A percentile compares a stretch with the other conserved stretches of the same genome.
phyloP scores from a whole-genome alignment of 2,888 invertebrate genomes.

The Drosophila nr. perissopoda region DNA sequence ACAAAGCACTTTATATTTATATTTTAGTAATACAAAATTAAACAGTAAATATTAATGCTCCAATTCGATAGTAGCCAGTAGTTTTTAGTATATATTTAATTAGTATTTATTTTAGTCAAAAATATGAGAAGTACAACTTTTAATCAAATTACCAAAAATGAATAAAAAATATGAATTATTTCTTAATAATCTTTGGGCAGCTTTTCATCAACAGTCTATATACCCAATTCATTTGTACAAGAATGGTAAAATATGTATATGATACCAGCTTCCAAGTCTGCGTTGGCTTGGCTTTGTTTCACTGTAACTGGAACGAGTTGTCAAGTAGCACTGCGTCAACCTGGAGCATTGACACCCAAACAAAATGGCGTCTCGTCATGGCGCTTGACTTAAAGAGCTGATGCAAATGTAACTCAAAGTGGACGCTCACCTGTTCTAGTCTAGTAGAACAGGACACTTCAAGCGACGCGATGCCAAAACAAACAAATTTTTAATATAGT shows the following conservation, averaged over 20 bases:
- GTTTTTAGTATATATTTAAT: too few relatives aligned
- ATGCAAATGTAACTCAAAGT: conserved; percentile 38
- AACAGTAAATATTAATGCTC: neutral
- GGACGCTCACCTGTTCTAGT: conserved; percentile 36
- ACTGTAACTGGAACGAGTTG: conserved; percentile 58
- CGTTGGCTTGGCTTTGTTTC: conserved; percentile 26
- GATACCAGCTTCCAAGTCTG: conserved; percentile 40
- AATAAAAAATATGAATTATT: neutral
- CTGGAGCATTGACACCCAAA: conserved; percentile 64
- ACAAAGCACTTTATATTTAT: neutral
- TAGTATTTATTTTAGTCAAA: neutral
- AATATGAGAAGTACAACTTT: neutral
- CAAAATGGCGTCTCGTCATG: conserved; percentile 68
- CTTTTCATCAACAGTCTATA: neutral
- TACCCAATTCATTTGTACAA: neutral
- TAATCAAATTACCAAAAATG: neutral
- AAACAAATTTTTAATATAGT: conserved; percentile 63
- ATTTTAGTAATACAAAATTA: too few relatives aligned
- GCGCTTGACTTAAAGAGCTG: conserved; percentile 54
- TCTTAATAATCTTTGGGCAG: neutral
- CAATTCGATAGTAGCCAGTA: neutral
- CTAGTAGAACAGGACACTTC: conserved; percentile 40
- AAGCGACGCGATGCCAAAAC: conserved; percentile 31
- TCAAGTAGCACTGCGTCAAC: conserved; percentile 49
- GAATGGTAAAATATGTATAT: neutral